Conservation (phyloP, 2,113 vertebrate species). For the Nycticryphes semicollaris region DNA sequence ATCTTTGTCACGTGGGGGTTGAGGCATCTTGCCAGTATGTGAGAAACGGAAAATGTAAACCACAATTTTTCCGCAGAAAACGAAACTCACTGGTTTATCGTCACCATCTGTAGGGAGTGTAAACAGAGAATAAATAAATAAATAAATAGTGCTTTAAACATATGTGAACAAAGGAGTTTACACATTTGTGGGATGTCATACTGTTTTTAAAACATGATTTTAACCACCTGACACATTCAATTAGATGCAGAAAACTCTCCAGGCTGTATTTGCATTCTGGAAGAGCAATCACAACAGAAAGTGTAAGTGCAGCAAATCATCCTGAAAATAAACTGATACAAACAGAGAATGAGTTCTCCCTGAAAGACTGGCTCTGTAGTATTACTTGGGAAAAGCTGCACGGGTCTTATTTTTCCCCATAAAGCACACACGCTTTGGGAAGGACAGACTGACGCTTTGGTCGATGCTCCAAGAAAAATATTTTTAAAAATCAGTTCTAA, state of each 20-base stretch:
- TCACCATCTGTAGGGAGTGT: neutral
- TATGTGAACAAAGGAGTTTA: neutral
- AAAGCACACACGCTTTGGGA: neutral
- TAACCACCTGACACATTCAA: neutral
- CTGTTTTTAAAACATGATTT: neutral
- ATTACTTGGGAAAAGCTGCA: neutral
- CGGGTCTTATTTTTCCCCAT: neutral
- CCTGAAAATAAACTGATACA: slow-evolving; percentile 28
- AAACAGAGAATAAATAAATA: slow-evolving; percentile 5
- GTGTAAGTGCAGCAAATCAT: slow-evolving; percentile 8
- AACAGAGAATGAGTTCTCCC: neutral
- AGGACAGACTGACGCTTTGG: neutral
- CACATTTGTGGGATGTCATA: neutral
- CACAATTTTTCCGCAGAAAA: neutral
- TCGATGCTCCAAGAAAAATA: fast-evolving
- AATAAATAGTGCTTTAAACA: slow-evolving; percentile 19
- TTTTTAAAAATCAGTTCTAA: neutral
- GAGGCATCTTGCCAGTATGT: neutral
- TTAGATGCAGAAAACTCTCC: slow-evolving; percentile 13
- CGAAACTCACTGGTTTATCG: neutral
- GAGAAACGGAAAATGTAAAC: neutral
- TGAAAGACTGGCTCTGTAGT: neutral
- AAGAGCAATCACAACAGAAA: slow-evolving; percentile 19
- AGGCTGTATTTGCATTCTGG: slow-evolving; percentile 11
- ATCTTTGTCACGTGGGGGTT: neutral